Conservation (phyloP, 2,113 vertebrate species). For the Microcebus ravelobensis region DNA sequence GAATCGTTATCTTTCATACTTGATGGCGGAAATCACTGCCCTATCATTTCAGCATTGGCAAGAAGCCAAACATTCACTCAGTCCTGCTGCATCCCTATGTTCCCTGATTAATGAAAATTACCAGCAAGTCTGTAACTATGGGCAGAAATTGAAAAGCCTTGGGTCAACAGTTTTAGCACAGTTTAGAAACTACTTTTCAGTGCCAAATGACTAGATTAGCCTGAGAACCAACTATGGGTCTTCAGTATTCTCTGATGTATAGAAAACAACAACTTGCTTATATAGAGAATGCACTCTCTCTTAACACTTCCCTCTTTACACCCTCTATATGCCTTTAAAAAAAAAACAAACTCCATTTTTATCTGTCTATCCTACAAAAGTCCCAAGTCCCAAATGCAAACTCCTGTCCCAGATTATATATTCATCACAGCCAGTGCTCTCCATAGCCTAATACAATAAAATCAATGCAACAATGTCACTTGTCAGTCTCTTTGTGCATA, state of each 20-base stretch:
- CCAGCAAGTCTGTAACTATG: conserved; percentile 49
- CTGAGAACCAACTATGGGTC: conserved; percentile 23
- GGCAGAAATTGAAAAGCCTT: conserved; percentile 44
- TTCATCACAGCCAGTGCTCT: conserved; percentile 55
- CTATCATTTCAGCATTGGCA: conserved; percentile 20
- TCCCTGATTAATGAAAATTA: conserved; percentile 50
- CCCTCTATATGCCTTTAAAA: background rate
- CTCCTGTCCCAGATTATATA: conserved; percentile 1
- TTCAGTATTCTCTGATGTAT: conserved; percentile 49
- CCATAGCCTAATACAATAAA: conserved; percentile 56
- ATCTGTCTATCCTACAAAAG: conserved; percentile 44
- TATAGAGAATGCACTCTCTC: background rate
- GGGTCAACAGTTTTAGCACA: conserved; percentile 46
- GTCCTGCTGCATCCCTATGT: background rate
- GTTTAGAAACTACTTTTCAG: background rate
- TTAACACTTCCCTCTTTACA: background rate
- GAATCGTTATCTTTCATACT: background rate
- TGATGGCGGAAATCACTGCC: background rate
- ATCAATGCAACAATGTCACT: conserved; percentile 74
- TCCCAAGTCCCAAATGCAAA: conserved; percentile 36
- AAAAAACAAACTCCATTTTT: background rate
- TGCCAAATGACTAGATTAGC: conserved; percentile 52
- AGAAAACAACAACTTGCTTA: conserved; percentile 46
- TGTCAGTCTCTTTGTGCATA: conserved; percentile 68
- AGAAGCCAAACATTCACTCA: background rate